Conservation (phyloP, 2,888 invertebrate species). For the Torymus aiolomorphi region DNA sequence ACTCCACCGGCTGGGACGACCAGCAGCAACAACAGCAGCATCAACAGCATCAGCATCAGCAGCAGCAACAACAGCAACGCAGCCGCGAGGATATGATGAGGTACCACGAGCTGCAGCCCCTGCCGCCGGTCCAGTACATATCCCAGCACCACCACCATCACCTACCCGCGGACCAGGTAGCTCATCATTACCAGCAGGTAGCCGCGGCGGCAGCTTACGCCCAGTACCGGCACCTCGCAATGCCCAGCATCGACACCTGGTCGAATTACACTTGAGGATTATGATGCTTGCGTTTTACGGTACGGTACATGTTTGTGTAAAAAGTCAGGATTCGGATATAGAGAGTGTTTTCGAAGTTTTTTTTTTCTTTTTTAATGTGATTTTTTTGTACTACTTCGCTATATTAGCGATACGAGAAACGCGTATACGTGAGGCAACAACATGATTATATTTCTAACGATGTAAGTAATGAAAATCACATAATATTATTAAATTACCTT, state of each 20-base stretch:
- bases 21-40: conserved; percentile 33
- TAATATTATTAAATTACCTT: neutral
- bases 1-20: conserved; percentile 38
- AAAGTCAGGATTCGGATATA: neutral
- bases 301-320: neutral
- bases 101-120: conserved; percentile 73
- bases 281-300: neutral
- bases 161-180: conserved; percentile 63
- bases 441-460: conserved; percentile 16
- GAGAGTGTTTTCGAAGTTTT: too few species aligned
- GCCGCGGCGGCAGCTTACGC: conserved; percentile 60
- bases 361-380: neutral
- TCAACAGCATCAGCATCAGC: conserved; percentile 28
- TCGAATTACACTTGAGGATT: conserved; percentile 51
- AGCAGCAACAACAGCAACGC: conserved; percentile 44
- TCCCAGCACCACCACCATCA: conserved; percentile 74
- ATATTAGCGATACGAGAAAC: conserved; percentile 3
- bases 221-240: conserved; percentile 74
- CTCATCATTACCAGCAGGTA: conserved; percentile 64
- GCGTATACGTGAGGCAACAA: neutral
- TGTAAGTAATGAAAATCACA: neutral
- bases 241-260: conserved; percentile 70
- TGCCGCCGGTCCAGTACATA: conserved; percentile 72
- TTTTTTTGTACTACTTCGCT: neutral
- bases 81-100: conserved; percentile 67